Evolutionary conservation across 2,113 vertebrate genomes (phyloP), one percentile per base, ranked within the genome.

Genomic region (Triplophysa tibetana): DNA sequence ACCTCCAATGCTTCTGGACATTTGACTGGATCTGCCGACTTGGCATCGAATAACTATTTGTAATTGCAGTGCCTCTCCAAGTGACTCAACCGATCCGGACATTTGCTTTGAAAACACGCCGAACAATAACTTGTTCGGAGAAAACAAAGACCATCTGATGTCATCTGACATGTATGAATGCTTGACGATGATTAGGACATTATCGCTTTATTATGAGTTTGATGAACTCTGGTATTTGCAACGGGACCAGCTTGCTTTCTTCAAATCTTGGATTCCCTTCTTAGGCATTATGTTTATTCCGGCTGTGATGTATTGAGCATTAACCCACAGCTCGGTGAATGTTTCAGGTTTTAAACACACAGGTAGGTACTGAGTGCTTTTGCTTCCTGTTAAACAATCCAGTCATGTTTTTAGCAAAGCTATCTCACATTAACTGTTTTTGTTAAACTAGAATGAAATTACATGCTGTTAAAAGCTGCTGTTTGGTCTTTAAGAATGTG

Each of bases 11-110:
- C 70, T 70, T 70, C 77, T 81, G 81, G 86, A 77, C 81, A 73
- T 85, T 82, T 68, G 81, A 89, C 86, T 86, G 85, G 70, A 79
- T 17, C 43, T 12, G 65, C 78, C 50, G 50, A 58, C 78, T 23
- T 84, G 78, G 82, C 70, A 81, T 75, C 41, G 14, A 75, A 56
- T 19, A 54, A 70, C 61, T 68, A 12, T 52, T 45, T 56, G 26
- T 33, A 73, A 74, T 74, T 56, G 45, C 70, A 81, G 61, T 64
- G 56, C 79, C 74, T 72, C 67, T 80, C 26, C 60, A 24, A 45
- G 56, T 70, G 70, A 63, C 56, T 50, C 54, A n/a, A 29, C 33
- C 33, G 69, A 78, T 45, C 50, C 60, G 80, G 61, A 58, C n/a
- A 61, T 78, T 77, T 54, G 8, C 67, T 58, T 60, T 72, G 38